Percentiles rank a stretch among this genome's conserved stretches.
These are phyloP conservation scores for Platynereis dumerilii DNA, from an alignment of 2,888 invertebrate species.

Conservation along the genomic window DNA sequence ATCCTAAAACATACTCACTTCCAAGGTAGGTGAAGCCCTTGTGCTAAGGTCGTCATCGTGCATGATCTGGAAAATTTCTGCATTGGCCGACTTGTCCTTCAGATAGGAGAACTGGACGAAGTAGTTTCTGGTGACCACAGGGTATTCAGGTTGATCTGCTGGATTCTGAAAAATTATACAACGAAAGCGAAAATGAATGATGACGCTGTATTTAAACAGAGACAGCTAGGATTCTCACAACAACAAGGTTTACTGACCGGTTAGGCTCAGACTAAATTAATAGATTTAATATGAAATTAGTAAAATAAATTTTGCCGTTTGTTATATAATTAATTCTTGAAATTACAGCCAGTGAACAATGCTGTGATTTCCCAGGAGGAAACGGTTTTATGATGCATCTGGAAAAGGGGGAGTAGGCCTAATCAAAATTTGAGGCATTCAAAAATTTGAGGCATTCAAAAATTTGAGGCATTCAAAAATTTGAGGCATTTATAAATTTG, in stretches of 20 bases:
- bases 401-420: background rate
- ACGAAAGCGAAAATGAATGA: too few species aligned
- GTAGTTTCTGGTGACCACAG: constrained; percentile 56
- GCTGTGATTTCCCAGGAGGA: background rate
- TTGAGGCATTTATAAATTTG: too few species aligned
- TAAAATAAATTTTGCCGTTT: too few species aligned
- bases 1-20: too few species aligned
- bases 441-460: too few species aligned
- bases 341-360: too few species aligned
- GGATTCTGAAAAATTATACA: constrained; percentile 45
- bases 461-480: too few species aligned
- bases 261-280: background rate
- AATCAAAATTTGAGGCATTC: background rate
- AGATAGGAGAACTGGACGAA: constrained; percentile 59
- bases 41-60: constrained; percentile 33
- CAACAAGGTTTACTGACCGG: too few species aligned
- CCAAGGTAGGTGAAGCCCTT: background rate
- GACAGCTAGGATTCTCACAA: too few species aligned
- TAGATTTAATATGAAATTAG: background rate
- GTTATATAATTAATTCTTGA: too few species aligned
- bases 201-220: too few species aligned
- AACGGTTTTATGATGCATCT: background rate
- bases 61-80: constrained; percentile 42
- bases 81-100: constrained; percentile 42
- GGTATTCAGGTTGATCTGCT: constrained; percentile 59